Conservation (phyloP, 64 coral and sea anemone species). For the Montipora sp. region DNA sequence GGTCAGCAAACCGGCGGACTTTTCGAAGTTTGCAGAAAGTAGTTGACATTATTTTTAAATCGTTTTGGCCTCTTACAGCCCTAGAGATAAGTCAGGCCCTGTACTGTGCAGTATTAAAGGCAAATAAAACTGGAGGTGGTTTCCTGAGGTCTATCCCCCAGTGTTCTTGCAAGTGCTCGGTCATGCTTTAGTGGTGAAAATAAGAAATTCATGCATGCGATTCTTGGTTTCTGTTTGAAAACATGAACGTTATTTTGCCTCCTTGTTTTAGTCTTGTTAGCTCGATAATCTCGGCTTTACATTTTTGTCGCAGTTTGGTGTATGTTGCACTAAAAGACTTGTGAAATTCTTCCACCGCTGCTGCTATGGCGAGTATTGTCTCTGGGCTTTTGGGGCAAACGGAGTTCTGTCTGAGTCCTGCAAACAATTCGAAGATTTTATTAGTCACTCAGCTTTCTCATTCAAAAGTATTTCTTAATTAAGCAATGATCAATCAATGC, state of each 20-base stretch:
- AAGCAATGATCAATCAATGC: no score
- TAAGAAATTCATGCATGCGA: neutral
- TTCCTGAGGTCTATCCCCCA: no score
- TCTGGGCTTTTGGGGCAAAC: neutral
- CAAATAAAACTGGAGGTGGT: no score
- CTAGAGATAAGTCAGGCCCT: no score
- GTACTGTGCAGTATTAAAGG: no score
- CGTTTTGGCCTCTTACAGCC: no score
- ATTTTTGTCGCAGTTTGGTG: neutral
- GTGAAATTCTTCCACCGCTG: constrained; percentile 25
- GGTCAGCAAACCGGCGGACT: no score
- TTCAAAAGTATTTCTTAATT: no score
- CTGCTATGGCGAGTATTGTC: neutral
- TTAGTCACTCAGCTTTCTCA: no score
- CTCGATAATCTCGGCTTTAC: neutral
- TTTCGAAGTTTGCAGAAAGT: no score
- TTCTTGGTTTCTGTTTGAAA: neutral
- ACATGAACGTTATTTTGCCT: neutral
- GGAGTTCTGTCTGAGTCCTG: neutral
- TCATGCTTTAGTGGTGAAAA: neutral
- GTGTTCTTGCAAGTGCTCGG: neutral
- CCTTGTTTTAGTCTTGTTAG: neutral
- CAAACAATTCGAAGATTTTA: neutral
- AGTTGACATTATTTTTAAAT: no score
- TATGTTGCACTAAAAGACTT: neutral